These are phyloP conservation scores for Ascaphus truei DNA, from an alignment of 2,113 vertebrate genomes.

Conservation along the genomic window DNA sequence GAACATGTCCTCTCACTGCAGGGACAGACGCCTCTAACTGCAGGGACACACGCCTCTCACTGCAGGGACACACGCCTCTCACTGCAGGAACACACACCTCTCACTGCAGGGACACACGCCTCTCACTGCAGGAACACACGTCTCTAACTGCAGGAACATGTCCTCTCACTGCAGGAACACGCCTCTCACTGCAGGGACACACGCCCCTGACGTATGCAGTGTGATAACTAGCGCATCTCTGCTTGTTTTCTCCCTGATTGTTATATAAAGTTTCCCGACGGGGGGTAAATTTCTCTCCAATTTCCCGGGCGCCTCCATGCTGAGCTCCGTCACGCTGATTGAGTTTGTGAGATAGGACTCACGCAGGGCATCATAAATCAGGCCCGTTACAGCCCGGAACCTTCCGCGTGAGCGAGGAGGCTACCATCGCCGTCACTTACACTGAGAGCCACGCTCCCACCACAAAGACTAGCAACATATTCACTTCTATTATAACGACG, in stretches of 20 bases:
- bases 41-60: not conserved
- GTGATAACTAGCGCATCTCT: not conserved
- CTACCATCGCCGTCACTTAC: too few species aligned
- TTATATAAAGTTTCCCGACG: conserved; percentile 20
- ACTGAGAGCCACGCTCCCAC: too few species aligned
- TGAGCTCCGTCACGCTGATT: conserved; percentile 14
- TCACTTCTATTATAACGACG: too few species aligned
- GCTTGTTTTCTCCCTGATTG: conserved; percentile 18
- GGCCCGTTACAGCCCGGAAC: conserved; percentile 13
- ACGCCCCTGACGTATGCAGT: not conserved
- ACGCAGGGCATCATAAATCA: conserved; percentile 18
- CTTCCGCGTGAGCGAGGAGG: not conserved
- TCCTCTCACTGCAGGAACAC: not conserved
- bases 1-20: not conserved
- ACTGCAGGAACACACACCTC: not conserved
- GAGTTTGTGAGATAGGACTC: conserved; percentile 8
- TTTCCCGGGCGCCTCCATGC: conserved; percentile 8
- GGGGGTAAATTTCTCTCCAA: conserved; percentile 33
- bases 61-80: not conserved
- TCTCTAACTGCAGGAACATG: not conserved
- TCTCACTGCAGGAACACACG: not conserved
- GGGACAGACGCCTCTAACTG: not conserved
- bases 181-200: not conserved
- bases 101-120: not conserved
- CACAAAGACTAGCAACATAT: too few species aligned